A percentile compares a stretch with the other conserved stretches of the same genome.
These are phyloP conservation scores for Drosophila mercatorum DNA, from an alignment of 2,888 invertebrate species.

Conservation along the genomic window DNA sequence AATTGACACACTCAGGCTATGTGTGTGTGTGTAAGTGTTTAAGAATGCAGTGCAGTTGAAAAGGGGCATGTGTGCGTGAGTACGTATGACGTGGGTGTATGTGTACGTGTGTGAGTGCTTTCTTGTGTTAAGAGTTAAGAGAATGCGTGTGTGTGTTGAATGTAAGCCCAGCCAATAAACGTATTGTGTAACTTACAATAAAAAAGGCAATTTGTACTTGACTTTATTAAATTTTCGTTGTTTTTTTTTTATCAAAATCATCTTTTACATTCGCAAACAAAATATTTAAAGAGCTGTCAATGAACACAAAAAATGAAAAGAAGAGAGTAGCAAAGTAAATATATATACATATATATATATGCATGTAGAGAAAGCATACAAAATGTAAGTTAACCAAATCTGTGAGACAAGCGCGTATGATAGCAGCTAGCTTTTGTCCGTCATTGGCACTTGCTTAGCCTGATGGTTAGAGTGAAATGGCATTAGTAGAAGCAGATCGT, in stretches of 20 bases:
- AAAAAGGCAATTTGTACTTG: conserved; percentile 43
- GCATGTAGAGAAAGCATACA: conserved; percentile 17
- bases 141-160: background rate
- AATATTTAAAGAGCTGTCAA: conserved; percentile 20
- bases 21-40: background rate
- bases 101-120: background rate
- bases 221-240: conserved; percentile 29
- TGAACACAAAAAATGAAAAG: conserved; percentile 3
- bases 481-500: conserved; percentile 33
- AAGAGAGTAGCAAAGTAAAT: conserved; percentile 10
- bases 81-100: background rate
- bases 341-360: background rate
- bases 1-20: conserved; percentile 1
- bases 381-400: conserved; percentile 22
- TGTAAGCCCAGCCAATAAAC: conserved; percentile 37
- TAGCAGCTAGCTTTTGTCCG: conserved; percentile 49
- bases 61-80: conserved; percentile 1
- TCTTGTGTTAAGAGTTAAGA: conserved; percentile 8
- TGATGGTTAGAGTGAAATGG: conserved; percentile 45
- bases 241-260: conserved; percentile 12
- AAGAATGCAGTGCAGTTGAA: conserved; percentile 12
- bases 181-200: conserved; percentile 35
- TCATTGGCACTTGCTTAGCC: conserved; percentile 10
- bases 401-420: conserved; percentile 17
- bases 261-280: conserved; percentile 40